Conservation (phyloP, 2,888 invertebrate species). For the Magallana nippona region DNA sequence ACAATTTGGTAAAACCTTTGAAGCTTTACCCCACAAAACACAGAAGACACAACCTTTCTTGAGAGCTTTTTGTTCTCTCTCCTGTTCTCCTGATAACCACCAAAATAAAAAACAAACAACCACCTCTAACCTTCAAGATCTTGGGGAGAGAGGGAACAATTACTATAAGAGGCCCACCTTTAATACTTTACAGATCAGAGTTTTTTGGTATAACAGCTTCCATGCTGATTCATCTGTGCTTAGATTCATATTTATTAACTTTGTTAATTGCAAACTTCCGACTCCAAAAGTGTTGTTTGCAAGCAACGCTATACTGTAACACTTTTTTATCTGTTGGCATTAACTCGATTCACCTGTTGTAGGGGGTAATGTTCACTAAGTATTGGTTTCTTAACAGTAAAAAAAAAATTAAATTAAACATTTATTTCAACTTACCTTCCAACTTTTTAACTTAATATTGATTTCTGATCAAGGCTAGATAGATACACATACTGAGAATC, state of each 20-base stretch:
- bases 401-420: background rate
- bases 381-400: background rate
- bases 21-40: background rate
- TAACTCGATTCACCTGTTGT: constrained; percentile 1
- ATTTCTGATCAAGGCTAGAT: background rate
- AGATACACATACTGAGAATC: too few relatives aligned
- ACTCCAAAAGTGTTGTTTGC: constrained; percentile 14
- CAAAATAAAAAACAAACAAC: constrained; percentile 14
- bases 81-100: background rate
- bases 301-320: background rate
- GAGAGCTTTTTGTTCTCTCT: background rate
- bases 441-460: background rate
- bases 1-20: background rate
- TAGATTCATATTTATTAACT: constrained; percentile 11
- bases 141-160: background rate
- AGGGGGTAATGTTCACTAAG: background rate
- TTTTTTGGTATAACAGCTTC: constrained; percentile 13
- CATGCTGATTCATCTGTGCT: background rate
- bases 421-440: background rate
- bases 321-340: constrained; percentile 13
- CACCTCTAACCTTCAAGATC: background rate
- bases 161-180: constrained; percentile 5
- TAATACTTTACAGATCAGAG: constrained; percentile 7
- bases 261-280: constrained; percentile 30
- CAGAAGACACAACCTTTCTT: background rate